Evolutionary conservation across 1,140 invertebrate species (phyloP).

Genomic region (Solenopsis invicta): DNA sequence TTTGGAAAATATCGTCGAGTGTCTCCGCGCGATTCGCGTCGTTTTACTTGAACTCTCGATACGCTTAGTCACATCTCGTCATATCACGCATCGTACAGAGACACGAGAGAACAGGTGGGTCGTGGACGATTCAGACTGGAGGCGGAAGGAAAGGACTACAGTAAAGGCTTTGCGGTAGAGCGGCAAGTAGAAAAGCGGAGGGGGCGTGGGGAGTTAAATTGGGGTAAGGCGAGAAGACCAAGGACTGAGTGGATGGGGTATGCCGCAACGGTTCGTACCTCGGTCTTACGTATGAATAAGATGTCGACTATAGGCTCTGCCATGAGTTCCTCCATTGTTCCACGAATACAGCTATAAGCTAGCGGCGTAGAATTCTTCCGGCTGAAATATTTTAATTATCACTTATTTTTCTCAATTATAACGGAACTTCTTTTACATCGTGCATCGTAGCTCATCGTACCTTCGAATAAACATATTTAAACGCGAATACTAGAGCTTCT

Average conservation of each 20-base stretch:
- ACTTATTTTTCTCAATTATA: constrained; percentile 5
- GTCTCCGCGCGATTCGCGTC: not conserved
- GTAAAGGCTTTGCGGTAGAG: constrained; percentile 48
- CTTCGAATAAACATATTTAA: not conserved
- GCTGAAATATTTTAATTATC: constrained; percentile 13
- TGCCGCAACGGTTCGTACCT: constrained; percentile 42
- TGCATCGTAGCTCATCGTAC: not conserved
- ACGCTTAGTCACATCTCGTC: constrained; percentile 69
- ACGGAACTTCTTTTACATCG: not conserved
- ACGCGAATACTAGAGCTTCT: not conserved
- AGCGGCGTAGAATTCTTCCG: constrained; percentile 35
- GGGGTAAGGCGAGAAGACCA: constrained; percentile 64
- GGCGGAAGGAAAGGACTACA: constrained; percentile 51
- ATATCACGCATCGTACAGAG: constrained; percentile 64
- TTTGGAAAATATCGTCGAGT: not conserved
- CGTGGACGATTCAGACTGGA: constrained; percentile 71
- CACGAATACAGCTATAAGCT: not conserved
- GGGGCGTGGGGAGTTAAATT: constrained; percentile 49
- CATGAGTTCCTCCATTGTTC: constrained; percentile 32
- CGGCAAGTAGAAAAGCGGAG: constrained; percentile 53
- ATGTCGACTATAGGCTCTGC: constrained; percentile 33
- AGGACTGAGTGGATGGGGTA: constrained; percentile 41
- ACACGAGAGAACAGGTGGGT: constrained; percentile 79
- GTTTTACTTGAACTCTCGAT: not conserved
- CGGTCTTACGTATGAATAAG: constrained; percentile 66